phyloP scores from a whole-genome alignment of 53 echinoderm and acorn worm species.

The Mesocentrotus franciscanus region DNA sequence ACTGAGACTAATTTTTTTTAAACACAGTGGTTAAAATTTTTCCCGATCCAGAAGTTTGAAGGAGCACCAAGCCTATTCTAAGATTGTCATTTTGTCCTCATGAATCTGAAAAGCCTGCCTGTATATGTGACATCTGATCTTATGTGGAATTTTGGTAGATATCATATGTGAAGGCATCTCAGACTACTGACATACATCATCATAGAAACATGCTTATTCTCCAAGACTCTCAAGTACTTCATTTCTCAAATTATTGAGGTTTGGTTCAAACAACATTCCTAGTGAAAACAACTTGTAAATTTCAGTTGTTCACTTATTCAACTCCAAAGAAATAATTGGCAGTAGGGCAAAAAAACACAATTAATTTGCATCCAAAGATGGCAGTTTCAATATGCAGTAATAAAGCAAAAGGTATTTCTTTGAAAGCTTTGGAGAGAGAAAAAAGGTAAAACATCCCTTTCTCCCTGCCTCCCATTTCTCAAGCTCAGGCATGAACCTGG shows the following conservation, averaged over 20 bases:
- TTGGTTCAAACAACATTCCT: not conserved
- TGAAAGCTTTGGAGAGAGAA: not conserved
- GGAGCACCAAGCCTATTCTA: not conserved
- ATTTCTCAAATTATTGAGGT: not conserved
- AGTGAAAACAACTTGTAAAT: not conserved
- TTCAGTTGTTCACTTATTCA: not conserved
- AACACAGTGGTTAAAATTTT: too few relatives aligned
- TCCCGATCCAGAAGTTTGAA: too few relatives aligned
- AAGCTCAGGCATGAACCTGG: not conserved
- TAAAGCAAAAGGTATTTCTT: not conserved
- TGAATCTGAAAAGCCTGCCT: not conserved
- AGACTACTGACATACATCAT: not conserved
- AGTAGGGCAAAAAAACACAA: not conserved
- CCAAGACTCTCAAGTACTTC: not conserved
- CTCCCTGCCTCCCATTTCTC: not conserved
- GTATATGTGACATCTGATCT: not conserved
- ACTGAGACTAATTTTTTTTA: too few relatives aligned
- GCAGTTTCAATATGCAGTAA: conserved; percentile 34
- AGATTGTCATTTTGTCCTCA: not conserved
- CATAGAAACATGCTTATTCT: not conserved
- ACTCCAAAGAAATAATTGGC: not conserved
- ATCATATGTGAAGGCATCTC: not conserved
- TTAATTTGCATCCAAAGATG: conserved; percentile 5
- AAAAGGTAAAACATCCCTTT: not conserved
- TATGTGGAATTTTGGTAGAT: not conserved